Conservation (phyloP, 2,113 vertebrate species). For the Passer domesticus region DNA sequence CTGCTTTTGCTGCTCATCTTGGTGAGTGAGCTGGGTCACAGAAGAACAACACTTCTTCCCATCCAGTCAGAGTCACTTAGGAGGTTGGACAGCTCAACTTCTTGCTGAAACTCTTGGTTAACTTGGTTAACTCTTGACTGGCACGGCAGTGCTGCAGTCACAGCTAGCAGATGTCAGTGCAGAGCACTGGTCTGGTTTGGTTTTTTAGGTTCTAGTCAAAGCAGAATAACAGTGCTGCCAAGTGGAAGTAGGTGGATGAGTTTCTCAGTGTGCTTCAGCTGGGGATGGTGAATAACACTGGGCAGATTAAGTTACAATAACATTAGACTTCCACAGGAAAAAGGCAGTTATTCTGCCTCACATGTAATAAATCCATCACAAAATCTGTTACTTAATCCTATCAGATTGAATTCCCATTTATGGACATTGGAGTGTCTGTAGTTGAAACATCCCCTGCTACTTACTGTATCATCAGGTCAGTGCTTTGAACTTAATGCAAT, state of each 20-base stretch:
- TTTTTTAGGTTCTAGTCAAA: background rate
- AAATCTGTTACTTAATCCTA: background rate
- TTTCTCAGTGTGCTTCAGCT: background rate
- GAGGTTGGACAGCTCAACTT: background rate
- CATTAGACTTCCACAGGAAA: background rate
- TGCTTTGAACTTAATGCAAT: background rate
- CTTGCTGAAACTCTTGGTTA: background rate
- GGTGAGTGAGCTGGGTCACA: slow-evolving; percentile 76
- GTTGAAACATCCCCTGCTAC: background rate
- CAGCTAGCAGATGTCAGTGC: background rate
- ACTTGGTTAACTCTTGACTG: background rate
- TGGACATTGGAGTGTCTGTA: background rate
- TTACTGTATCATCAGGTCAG: background rate
- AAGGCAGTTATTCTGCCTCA: background rate
- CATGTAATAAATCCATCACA: background rate
- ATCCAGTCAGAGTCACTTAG: background rate
- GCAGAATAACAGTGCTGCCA: background rate
- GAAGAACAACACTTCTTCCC: background rate
- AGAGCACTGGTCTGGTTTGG: background rate
- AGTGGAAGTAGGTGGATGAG: background rate
- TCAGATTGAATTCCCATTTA: background rate
- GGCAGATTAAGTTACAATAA: background rate
- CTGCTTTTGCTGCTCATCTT: slow-evolving; percentile 92
- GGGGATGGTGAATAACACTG: background rate
- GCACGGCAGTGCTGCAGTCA: background rate